Evolutionary conservation across 2,113 vertebrate species (phyloP).

Genomic region (Callopanchax toddi): DNA sequence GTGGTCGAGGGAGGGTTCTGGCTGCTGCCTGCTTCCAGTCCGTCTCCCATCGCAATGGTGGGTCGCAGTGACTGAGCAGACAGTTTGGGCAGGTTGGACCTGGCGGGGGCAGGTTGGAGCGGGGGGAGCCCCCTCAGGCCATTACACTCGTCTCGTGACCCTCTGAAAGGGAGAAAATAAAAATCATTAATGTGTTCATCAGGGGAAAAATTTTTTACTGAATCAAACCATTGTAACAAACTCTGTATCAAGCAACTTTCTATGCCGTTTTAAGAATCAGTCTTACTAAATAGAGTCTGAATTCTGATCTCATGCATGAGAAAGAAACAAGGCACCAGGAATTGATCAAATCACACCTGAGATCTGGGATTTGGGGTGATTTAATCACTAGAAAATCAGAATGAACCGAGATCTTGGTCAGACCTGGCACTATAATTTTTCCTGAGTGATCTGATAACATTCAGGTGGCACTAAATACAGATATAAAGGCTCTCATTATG

Average conservation of each 20-base stretch:
- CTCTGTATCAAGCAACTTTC: not conserved
- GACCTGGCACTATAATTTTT: too few relatives aligned
- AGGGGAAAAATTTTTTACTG: too few relatives aligned
- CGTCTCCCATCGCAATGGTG: constrained; percentile 86
- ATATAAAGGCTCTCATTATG: too few relatives aligned
- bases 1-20: constrained; percentile 82
- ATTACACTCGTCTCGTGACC: constrained; percentile 86
- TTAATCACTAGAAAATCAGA: too few relatives aligned
- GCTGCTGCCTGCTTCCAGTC: constrained; percentile 84
- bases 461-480: too few relatives aligned
- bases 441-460: too few relatives aligned
- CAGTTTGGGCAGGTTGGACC: constrained; percentile 84
- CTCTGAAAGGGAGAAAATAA: constrained; percentile 67
- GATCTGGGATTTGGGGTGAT: too few relatives aligned
- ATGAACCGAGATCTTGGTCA: too few relatives aligned
- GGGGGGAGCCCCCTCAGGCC: constrained; percentile 86
- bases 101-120: constrained; percentile 84
- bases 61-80: constrained; percentile 50
- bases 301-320: not conserved
- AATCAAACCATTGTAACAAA: too few relatives aligned
- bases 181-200: not conserved
- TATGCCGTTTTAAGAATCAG: not conserved
- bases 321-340: not conserved
- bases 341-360: too few relatives aligned
- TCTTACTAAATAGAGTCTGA: not conserved